Evolutionary conservation across 2,888 invertebrate genomes (phyloP), one percentile per base, ranked within the genome.

Genomic region (Cephus nigrinus): DNA sequence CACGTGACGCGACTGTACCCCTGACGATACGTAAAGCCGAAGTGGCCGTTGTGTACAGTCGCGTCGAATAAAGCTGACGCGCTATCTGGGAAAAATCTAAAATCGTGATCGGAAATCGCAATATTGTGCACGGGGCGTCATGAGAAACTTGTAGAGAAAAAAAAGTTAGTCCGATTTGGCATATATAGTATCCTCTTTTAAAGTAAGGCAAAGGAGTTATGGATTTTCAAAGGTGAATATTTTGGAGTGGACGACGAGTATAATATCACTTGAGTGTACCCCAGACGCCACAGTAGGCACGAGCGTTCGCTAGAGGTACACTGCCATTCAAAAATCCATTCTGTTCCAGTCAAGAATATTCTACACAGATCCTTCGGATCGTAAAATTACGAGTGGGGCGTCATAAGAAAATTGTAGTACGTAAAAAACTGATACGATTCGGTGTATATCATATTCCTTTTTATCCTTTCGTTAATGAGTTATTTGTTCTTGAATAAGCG

Each of bases 141-240:
- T 84, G 80, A 84, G 83, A 86, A 88, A 88, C 79, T 84, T 86
- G 82, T 83, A 83, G 83, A 81, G 78, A 80, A 86, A 83, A 86
- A 90, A 91, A 91, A 89, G 82, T 84, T 89, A 83, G 80, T 82
- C 84, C 88, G 85, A 90, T 90, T 90, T 83, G 82, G 86, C 87
- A 80, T 82, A 85, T 85, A 86, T 81, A 83, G 80, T 87, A 84
- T 82, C 73, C 75, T 40, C 75, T 76, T 85, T 76, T 23, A 79
- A 72, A 12, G 23, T 9, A 30, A 35, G 15, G 9, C 4, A 78
- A 31, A 31, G 12, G 74, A 86, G 86, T 86, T 90, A 90, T 90
- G 81, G 79, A 78, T 80, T 77, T 80, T 80, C 71, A 75, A 87
- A 86, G 72, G 31, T 77, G 74, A 77, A 81, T 82, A 83, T 85